Evolutionary conservation across 2,888 invertebrate genomes (phyloP), one percentile per base, ranked within the genome.

Genomic region (Nasonovia ribisnigri): DNA sequence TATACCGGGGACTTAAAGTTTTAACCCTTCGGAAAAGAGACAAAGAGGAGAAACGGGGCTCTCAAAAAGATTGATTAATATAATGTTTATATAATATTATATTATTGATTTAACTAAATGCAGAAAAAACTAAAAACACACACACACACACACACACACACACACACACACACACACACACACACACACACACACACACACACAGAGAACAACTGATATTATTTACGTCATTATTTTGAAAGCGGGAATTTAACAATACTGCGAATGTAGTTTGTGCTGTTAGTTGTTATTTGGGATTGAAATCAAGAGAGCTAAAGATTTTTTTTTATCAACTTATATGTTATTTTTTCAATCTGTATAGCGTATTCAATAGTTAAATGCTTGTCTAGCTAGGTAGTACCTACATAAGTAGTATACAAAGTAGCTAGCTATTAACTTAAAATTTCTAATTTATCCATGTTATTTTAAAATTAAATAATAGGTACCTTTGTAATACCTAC

Each of bases 11-110:
- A 77, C 8, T 77, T 88, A 51, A 51, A 51, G 51, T 88, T 88
- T 51, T 36, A 88, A 88, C 88, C 88, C 51, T 88, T 88, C 36
- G n/a, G 36, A 24, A 88, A 36, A 88, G 88, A 88, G 36, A 88
- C 36, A 88, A 51, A 88, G 51, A 20, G 51, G 48, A n/a, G n/a
- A n/a, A 20, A 48, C 5, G 4, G 13, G 20, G 26, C 26, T 36
- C 26, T 36, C 51, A 48, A 24, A 24, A 36, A 51, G 87, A 51
- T 36, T 88, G 51, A 88, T 77, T 77, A 77, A 20, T 20, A 20
- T 36, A 36, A 0, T 46, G 8, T 10, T 46, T 46, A 46, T 46
- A 46, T 8, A 57, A 57, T 57, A 77, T 46, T 77, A 77, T 26
- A 26, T 26, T 26, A 77, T 20, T 36, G 36, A 20, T 77, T 20